These are phyloP conservation scores for Tenodera sinensis DNA, from an alignment of 2,888 invertebrate genomes.

Conservation along the genomic window DNA sequence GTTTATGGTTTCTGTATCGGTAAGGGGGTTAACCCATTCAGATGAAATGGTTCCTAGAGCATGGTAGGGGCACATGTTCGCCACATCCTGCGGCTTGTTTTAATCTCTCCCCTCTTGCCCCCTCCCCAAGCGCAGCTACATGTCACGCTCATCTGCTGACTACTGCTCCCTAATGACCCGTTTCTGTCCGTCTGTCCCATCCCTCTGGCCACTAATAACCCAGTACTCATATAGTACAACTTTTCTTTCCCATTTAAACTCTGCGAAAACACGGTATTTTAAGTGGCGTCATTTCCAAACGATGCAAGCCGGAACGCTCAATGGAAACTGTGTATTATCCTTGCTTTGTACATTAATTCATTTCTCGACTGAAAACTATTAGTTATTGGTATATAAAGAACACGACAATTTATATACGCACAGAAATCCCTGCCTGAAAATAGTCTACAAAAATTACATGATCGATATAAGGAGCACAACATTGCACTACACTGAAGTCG, in stretches of 20 bases:
- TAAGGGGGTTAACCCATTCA: not conserved
- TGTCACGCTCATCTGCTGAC: not conserved
- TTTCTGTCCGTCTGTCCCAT: not conserved
- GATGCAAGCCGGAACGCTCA: not conserved
- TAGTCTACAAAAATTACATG: too few relatives aligned
- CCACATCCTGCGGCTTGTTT: slow-evolving; percentile 17
- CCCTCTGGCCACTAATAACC: not conserved
- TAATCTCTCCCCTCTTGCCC: not conserved
- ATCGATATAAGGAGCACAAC: too few relatives aligned
- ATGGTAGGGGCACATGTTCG: not conserved
- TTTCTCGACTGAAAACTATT: too few relatives aligned
- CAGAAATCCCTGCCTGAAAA: too few relatives aligned
- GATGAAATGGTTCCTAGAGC: not conserved
- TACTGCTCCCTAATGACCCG: not conserved
- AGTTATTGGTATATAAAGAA: too few relatives aligned
- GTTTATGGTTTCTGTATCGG: too few relatives aligned
- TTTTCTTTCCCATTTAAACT: not conserved
- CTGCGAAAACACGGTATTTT: not conserved
- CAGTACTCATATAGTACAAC: not conserved
- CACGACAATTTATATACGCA: too few relatives aligned
- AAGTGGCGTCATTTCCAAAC: not conserved
- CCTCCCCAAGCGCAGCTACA: not conserved
- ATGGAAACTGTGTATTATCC: not conserved
- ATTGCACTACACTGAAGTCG: too few relatives aligned
- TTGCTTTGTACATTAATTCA: too few relatives aligned